phyloP scores from a whole-genome alignment of 2,797 vertebrate genomes.

The Synaphobranchus kaupii region DNA sequence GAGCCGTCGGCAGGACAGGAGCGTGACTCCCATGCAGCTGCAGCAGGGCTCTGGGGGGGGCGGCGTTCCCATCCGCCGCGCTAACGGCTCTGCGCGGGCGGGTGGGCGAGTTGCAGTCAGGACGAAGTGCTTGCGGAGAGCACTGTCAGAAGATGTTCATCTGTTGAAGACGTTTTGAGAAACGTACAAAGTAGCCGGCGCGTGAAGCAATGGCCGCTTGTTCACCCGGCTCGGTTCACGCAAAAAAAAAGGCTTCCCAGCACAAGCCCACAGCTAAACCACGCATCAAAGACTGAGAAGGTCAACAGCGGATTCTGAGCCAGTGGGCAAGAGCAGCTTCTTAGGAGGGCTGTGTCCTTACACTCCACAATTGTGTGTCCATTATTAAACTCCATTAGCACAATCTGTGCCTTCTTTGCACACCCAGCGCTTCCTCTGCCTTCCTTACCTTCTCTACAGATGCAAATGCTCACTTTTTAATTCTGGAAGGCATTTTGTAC shows the following conservation, averaged over 20 bases:
- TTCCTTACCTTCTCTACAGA: neutral
- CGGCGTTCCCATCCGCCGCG: neutral
- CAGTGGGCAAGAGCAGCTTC: neutral
- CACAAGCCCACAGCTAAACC: neutral
- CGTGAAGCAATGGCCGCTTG: neutral
- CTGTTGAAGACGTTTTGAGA: neutral
- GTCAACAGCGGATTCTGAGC: too few species aligned
- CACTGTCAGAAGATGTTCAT: neutral
- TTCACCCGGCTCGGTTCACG: neutral
- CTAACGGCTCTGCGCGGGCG: neutral
- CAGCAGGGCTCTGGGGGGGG: neutral
- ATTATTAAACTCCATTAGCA: neutral
- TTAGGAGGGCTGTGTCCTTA: neutral
- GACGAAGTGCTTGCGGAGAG: neutral
- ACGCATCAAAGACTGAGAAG: neutral
- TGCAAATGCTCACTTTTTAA: neutral
- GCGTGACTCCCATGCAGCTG: neutral
- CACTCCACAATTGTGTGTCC: neutral
- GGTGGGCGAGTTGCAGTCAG: neutral
- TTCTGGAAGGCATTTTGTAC: neutral
- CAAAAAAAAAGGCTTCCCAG: neutral
- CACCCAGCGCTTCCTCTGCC: neutral
- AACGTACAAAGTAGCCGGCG: neutral
- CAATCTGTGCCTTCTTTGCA: neutral
- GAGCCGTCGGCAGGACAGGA: neutral